These are phyloP conservation scores for Philonicus albiceps DNA, from an alignment of 2,888 invertebrate genomes.

Conservation along the genomic window DNA sequence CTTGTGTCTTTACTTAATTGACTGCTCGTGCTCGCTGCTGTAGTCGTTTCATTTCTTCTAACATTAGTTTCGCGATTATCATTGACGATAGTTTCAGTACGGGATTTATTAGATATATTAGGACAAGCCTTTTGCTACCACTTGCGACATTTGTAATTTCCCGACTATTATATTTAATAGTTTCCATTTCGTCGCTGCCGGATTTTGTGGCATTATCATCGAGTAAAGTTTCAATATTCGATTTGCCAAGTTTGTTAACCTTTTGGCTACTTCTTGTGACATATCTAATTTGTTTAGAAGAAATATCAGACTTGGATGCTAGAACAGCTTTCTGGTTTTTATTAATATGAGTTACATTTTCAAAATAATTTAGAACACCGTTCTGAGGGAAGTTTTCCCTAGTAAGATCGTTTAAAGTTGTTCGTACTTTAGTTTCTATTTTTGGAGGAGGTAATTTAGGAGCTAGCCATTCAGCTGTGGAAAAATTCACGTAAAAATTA, in stretches of 20 bases:
- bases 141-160: neutral
- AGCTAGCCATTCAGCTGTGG: neutral
- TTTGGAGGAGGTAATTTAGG: neutral
- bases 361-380: too few relatives aligned
- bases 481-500: too few relatives aligned
- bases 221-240: too few relatives aligned
- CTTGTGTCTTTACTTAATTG: slow-evolving; percentile 4
- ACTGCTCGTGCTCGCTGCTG: neutral
- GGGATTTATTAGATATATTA: neutral
- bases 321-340: neutral
- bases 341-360: neutral
- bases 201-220: too few relatives aligned
- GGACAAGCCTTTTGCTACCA: neutral
- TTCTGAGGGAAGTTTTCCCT: neutral
- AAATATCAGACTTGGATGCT: neutral
- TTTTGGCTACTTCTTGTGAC: neutral
- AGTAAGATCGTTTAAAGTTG: neutral
- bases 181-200: too few relatives aligned
- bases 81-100: neutral
- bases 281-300: neutral
- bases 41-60: neutral
- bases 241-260: neutral
- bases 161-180: too few relatives aligned
- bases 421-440: neutral
- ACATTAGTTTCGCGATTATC: neutral